Percentiles rank a stretch among this genome's conserved stretches.
These are phyloP conservation scores for Thamnaconus septentrionalis DNA, from an alignment of 2,113 vertebrate species.

Conservation along the genomic window DNA sequence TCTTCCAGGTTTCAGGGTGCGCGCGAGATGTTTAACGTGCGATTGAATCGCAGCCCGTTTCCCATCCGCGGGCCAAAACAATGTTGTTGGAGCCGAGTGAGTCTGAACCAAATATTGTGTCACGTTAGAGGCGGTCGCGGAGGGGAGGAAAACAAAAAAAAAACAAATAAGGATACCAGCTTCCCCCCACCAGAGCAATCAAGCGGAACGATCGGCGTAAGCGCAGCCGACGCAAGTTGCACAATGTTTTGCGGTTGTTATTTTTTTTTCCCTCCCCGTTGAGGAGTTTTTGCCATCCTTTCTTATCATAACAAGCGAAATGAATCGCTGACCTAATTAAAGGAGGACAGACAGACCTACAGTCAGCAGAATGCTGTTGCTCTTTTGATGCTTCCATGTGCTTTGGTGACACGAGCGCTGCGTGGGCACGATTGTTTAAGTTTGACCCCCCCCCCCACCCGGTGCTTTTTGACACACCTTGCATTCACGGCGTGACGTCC, in stretches of 20 bases:
- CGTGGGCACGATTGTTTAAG: conserved; percentile 11
- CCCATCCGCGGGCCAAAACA: conserved; percentile 19
- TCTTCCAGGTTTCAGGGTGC: conserved; percentile 16
- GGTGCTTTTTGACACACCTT: conserved; percentile 27
- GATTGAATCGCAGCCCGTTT: conserved; percentile 35
- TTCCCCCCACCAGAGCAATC: conserved; percentile 7
- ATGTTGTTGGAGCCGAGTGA: conserved; percentile 35
- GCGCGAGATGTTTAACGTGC: conserved; percentile 28
- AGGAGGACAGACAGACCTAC: conserved; percentile 45
- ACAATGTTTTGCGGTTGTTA: not conserved
- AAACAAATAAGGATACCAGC: conserved; percentile 33
- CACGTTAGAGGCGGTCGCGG: conserved; percentile 20
- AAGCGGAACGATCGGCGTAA: conserved; percentile 46
- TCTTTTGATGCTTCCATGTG: conserved; percentile 41
- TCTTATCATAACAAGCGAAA: conserved; percentile 53
- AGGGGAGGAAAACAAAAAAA: too few relatives aligned
- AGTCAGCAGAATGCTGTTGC: conserved; percentile 53
- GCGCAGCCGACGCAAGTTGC: conserved; percentile 19
- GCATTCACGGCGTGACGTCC: conserved; percentile 7
- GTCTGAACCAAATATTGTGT: conserved; percentile 46
- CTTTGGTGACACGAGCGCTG: conserved; percentile 18
- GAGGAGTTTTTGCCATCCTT: conserved; percentile 17
- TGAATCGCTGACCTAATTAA: conserved; percentile 65
- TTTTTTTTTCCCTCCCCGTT: not conserved
- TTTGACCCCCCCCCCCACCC: conserved; percentile 18